Percentiles rank a stretch among this genome's conserved stretches.
Evolutionary conservation across 1,140 invertebrate genomes (phyloP).

Genomic region (Drosophila bipectinata): DNA sequence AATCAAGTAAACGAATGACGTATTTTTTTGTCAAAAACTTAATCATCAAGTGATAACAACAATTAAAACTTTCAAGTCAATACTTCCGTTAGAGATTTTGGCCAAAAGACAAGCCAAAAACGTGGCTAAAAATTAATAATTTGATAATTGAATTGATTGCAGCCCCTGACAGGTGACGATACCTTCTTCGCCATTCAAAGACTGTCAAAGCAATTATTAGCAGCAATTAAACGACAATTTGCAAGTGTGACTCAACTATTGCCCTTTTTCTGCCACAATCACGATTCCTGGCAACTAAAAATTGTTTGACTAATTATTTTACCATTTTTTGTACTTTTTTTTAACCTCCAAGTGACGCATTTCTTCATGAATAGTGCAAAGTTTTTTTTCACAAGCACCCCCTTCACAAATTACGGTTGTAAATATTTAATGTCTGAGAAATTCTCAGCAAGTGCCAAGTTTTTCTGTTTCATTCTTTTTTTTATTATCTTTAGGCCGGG

Average conservation of each 20-base stretch:
- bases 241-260: constrained; percentile 15
- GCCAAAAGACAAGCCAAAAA: not conserved
- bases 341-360: constrained; percentile 22
- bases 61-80: constrained; percentile 6
- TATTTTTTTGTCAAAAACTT: constrained; percentile 2
- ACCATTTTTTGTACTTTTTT: not conserved
- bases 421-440: constrained; percentile 45
- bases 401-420: constrained; percentile 26
- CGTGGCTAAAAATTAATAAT: constrained; percentile 17
- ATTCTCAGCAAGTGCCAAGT: not conserved
- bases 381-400: constrained; percentile 1
- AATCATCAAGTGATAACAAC: constrained; percentile 13
- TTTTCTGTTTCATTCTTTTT: not conserved
- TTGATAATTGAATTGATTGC: too few species aligned
- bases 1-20: not conserved
- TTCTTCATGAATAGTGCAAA: constrained; percentile 8
- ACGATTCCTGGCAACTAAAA: constrained; percentile 20
- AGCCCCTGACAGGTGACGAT: too few species aligned
- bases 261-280: constrained; percentile 10
- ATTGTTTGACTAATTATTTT: constrained; percentile 2
- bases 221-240: too few species aligned
- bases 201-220: too few species aligned
- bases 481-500: constrained; percentile 17
- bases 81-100: not conserved
- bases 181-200: too few species aligned